Evolutionary conservation across 1,140 invertebrate genomes (phyloP).

Genomic region (Pseudomyrmex cubaensis): DNA sequence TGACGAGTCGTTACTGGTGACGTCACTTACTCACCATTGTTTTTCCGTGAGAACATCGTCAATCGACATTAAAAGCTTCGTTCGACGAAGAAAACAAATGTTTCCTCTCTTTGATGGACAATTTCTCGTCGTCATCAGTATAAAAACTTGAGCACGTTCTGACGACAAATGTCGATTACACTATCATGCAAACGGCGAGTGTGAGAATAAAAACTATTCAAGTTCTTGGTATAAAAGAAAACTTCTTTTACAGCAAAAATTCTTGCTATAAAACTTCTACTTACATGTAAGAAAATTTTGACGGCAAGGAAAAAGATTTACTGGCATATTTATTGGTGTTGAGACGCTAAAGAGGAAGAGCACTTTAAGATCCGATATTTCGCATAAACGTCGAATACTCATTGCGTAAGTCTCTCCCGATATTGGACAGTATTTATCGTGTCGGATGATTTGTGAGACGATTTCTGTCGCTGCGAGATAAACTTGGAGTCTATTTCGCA

Average conservation of each 20-base stretch:
- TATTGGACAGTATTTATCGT: conserved; percentile 45
- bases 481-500: conserved; percentile 52
- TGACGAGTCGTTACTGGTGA: not conserved
- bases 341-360: not conserved
- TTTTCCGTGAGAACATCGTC: conserved; percentile 32
- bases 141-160: not conserved
- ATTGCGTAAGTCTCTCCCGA: conserved; percentile 9
- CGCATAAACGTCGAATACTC: not conserved
- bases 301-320: no score
- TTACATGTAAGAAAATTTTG: no score
- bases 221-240: no score
- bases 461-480: conserved; percentile 41
- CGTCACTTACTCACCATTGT: not conserved
- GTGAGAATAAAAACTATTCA: no score
- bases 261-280: no score
- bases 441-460: conserved; percentile 53
- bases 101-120: not conserved
- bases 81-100: conserved; percentile 1
- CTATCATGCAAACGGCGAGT: no score
- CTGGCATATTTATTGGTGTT: no score
- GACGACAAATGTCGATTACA: not conserved
- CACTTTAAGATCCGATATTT: not conserved
- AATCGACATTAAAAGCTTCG: conserved; percentile 1
- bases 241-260: no score
- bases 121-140: not conserved